Evolutionary conservation across 2,113 vertebrate species (phyloP).

Genomic region (Rattus norvegicus): DNA sequence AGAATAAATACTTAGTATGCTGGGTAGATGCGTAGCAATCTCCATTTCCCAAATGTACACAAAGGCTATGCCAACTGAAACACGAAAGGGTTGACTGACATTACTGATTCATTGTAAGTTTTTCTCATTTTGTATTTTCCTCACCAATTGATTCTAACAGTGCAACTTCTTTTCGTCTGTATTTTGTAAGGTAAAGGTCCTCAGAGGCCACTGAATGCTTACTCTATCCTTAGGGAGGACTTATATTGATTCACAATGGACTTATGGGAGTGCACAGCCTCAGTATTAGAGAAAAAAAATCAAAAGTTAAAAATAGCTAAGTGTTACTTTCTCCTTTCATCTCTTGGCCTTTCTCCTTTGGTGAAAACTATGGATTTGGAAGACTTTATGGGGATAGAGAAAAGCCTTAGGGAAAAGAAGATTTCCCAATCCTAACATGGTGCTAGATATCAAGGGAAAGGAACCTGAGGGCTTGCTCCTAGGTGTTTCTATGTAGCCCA

Average conservation of each 20-base stretch:
- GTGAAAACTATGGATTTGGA: neutral
- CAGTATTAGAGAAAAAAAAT: neutral
- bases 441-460: conserved; percentile 6
- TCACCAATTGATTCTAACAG: conserved; percentile 30
- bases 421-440: neutral
- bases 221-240: neutral
- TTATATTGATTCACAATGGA: neutral
- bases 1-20: neutral
- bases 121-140: conserved; percentile 40
- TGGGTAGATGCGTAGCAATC: neutral
- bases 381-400: neutral
- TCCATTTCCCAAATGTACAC: neutral
- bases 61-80: neutral
- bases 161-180: neutral
- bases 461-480: neutral
- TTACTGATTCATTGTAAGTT: conserved; percentile 20
- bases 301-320: conserved; percentile 1
- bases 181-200: neutral
- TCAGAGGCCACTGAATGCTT: neutral
- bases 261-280: neutral
- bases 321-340: neutral
- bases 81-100: neutral
- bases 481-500: neutral
- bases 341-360: neutral
- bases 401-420: neutral